Evolutionary conservation across 2,888 invertebrate species (phyloP), one percentile per base, ranked within the genome.

Genomic region (Empis livida): DNA sequence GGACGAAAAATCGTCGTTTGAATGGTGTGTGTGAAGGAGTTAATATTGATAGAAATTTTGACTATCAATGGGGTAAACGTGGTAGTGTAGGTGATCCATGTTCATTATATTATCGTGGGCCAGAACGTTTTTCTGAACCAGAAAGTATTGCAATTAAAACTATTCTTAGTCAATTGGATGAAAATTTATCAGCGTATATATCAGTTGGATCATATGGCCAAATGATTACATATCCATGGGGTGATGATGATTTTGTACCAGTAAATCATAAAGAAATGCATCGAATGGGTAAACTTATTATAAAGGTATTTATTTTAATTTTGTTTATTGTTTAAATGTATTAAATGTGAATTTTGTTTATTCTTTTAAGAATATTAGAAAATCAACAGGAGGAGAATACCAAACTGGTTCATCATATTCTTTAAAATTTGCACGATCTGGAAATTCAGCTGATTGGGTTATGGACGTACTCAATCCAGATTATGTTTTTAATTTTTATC

Each of bases 21-120:
- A 73, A 68, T 2, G 77, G 74, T 15, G 59, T 60, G 10, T 88
- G 89, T 56, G 69, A 77, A 3, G 90, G 90, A 1, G 80, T 82
- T 0, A 89, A 90, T 61, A 73, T 89, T 11, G 89, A 90, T 62
- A 75, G 93, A 51, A 93, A 93, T 66, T 93, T 86, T 62, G 86
- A 84, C 71, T 84, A 83, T 56, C 77, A 83, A 39, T 93, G 90
- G 89, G 88, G 84, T 16, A 74, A 78, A 56, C 86, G 90, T 0
- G 82, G 89, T 0, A 86, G 89, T 11, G 78, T 76, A 20, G 77
- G 75, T 39, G 80, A 86, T 60, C 84, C 88, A 0, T 92, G 92
- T 57, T 78, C 79, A 47, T 84, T 89, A 56, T 84, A 82, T 38
- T 93, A 78, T 59, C 78, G 82, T 27, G 93, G 93, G 0, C 65